Conservation (phyloP, 92 coral and sea anemone species). For the Muricea muricata region DNA sequence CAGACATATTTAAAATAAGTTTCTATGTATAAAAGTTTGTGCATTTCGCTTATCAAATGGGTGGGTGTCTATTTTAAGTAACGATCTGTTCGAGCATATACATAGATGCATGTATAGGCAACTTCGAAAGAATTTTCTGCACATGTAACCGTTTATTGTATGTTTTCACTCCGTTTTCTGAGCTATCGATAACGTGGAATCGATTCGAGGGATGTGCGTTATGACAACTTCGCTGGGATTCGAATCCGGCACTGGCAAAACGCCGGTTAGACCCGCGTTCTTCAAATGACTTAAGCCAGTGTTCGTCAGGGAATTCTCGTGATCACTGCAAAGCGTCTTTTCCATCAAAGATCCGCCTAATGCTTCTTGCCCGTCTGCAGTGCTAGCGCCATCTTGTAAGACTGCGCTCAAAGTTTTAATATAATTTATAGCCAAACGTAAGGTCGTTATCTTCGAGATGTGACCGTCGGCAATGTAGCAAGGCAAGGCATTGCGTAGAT, state of each 20-base stretch:
- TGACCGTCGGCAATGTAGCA: slow-evolving; percentile 99
- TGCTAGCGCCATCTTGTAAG: slow-evolving; percentile 58
- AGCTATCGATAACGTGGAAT: neutral
- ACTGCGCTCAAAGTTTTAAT: slow-evolving; percentile 96
- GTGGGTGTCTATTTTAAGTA: too few relatives aligned
- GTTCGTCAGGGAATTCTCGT: neutral
- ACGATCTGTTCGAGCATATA: too few relatives aligned
- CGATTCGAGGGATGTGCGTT: neutral
- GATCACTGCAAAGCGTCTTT: neutral
- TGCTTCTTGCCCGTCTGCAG: neutral
- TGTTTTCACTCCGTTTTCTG: neutral
- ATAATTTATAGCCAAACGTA: slow-evolving; percentile 95
- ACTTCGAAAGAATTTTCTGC: too few relatives aligned
- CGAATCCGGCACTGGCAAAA: neutral
- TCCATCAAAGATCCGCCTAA: neutral
- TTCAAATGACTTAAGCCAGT: neutral
- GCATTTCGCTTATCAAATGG: too few relatives aligned
- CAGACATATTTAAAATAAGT: too few relatives aligned
- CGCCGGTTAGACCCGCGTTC: neutral
- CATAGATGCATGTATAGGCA: too few relatives aligned
- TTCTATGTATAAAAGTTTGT: too few relatives aligned
- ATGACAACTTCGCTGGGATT: neutral
- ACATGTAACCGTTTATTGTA: too few relatives aligned
- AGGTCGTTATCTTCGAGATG: slow-evolving; percentile 97
- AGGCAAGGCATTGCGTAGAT: slow-evolving; percentile 95